Base-by-base conservation (phyloP, 2,888 invertebrate species). In the Rugalucina vietnamica region DNA sequence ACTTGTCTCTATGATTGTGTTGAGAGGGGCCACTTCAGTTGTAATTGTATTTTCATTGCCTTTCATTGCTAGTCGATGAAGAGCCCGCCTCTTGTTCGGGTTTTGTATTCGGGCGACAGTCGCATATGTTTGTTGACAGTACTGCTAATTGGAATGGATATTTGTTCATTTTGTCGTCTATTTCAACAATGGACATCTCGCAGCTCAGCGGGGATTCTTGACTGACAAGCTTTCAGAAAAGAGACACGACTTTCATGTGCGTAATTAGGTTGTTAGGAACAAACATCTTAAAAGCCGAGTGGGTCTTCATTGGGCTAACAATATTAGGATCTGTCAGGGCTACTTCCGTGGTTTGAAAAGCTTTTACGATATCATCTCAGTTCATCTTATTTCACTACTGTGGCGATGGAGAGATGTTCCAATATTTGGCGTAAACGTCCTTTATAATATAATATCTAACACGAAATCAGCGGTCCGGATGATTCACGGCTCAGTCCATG, bases 241-340 rank as follows among this genome's bases (percentile, higher is more conserved):
- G 60, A 21, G 29, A 60, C 60, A 29, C 27, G 60, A 60, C 60
- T 60, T 60, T 60, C 27, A 60, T 60, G 60, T 60, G 8, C 5
- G 29, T 60, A 60, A 60, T 60, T 60, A 60, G 14, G 60, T 60
- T 60, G 60, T 60, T 60, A 27, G 29, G 60, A 60, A 29, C 60
- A 29, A 43, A 60, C 60, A 27, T 60, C 24, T 60, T 60, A 60
- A 60, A 60, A 29, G 29, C 29, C 29, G 8, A 18, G 27, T 3
- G 5, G 18, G 10, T 10, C 60, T 21, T 60, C 60, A 18, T 27
- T 27, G 8, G 10, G 3, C 4, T 60, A 60, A 60, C n/a, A 18
- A 18, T n/a, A 18, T 54, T 54, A 21, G 3, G 14, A 21, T 8
- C 54, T 54, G 54, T 54, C 54, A 54, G 4, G 21, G 8, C 21